Evolutionary conservation across 2,888 invertebrate genomes (phyloP), one percentile per base, ranked within the genome.

Genomic region (Oscheius sp.): DNA sequence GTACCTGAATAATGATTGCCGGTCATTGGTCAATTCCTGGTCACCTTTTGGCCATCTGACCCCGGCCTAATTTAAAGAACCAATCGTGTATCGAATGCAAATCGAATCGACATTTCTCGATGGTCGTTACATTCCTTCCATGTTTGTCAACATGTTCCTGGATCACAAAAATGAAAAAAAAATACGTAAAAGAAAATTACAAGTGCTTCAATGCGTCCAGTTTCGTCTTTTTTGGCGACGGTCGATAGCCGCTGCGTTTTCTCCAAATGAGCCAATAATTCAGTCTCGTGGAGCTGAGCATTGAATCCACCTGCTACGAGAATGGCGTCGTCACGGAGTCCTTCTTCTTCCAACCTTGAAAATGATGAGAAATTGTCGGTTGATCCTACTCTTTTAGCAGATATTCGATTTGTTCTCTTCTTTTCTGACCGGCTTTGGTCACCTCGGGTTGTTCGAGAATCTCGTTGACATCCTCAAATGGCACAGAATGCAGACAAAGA

Each of bases 261-360:
- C 5, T 81, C 82, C 52, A 84, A 63, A 64, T 84, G 80, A 52
- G 74, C 74, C 12, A 84, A 73, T n/a, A 84, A 77, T 21, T 78
- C 71, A 0, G 84, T 84, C 68, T 84, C 84, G 66, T 84, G 84
- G 18, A 84, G 76, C 69, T 82, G 81, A 7, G 84, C 66, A 55
- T 84, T 84, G 76, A 84, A 84, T 0, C 82, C 79, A 41, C 84
- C 84, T n/a, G 79, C 84, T 9, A 84, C 82, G 18, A 84, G 69
- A 35, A 84, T 80, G 1, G 84, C 81, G 71, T 84, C 84, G 43
- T 82, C 77, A 7, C 75, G 68, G 6, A 84, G 75, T 2, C 84
- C 84, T 73, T 84, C 84, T 41, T 75, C 79, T 25, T 84, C 82
- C 3, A 84, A 69, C 69, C 83, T 82, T n/a, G n/a, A 9, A 35